phyloP scores from a whole-genome alignment of 2,113 vertebrate species.

The Corvus hawaiiensis region DNA sequence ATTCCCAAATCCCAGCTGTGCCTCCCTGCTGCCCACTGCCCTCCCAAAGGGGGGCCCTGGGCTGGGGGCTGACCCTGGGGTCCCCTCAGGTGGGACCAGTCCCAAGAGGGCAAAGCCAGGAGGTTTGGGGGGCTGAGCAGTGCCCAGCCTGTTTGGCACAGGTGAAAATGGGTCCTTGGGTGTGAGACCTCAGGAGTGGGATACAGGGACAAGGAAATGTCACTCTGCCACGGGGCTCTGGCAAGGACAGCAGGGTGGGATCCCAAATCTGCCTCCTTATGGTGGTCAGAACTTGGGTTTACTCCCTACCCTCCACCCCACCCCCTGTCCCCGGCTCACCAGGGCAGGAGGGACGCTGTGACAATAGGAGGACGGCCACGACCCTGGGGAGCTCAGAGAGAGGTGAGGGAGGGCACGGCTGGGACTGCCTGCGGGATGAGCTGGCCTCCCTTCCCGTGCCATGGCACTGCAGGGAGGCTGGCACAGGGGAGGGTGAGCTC shows the following conservation, averaged over 20 bases:
- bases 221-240: not conserved
- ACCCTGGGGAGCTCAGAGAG: not conserved
- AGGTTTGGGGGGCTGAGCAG: fast-evolving
- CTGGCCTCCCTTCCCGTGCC: not conserved
- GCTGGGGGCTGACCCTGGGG: not conserved
- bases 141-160: not conserved
- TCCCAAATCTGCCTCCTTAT: not conserved
- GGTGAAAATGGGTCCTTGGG: fast-evolving
- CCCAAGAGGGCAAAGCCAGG: not conserved
- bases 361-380: fast-evolving
- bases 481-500: not conserved
- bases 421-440: not conserved
- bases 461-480: not conserved
- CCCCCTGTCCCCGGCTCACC: too few relatives aligned
- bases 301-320: not conserved
- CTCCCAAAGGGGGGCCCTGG: not conserved
- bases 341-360: not conserved
- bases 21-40: not conserved
- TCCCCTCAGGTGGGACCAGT: not conserved
- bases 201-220: not conserved
- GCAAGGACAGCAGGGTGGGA: not conserved
- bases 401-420: not conserved
- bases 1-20: not conserved
- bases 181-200: not conserved
- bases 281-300: not conserved